phyloP scores from a whole-genome alignment of 2,113 vertebrate genomes.

The Dromas ardeola region DNA sequence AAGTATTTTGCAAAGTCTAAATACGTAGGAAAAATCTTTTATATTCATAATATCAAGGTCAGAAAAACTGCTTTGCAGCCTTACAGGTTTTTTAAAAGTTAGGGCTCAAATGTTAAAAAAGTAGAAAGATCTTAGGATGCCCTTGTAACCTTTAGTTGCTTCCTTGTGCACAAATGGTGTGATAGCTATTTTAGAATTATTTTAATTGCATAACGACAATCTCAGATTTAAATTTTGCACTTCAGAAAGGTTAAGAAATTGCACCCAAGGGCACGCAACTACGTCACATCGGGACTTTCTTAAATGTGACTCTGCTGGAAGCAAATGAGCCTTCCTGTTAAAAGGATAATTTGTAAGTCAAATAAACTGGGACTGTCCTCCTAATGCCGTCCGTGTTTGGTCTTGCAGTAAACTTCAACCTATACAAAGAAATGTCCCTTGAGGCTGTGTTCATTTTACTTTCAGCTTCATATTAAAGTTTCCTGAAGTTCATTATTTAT shows the following conservation, averaged over 20 bases:
- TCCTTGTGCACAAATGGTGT: background rate
- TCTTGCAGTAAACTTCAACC: background rate
- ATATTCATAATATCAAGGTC: background rate
- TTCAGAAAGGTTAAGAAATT: constrained; percentile 34
- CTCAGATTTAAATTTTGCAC: background rate
- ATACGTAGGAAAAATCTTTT: background rate
- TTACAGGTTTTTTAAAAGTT: background rate
- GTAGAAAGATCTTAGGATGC: background rate
- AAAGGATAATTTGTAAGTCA: constrained; percentile 35
- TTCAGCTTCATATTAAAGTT: background rate
- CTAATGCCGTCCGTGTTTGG: background rate
- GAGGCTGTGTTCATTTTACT: background rate
- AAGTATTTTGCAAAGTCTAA: background rate
- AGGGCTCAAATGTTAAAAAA: background rate
- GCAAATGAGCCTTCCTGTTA: background rate
- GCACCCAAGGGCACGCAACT: background rate
- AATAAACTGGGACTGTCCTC: background rate
- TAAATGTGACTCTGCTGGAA: background rate
- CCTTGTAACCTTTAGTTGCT: background rate
- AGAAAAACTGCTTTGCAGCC: background rate
- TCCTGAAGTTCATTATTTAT: background rate
- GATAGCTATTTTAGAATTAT: background rate
- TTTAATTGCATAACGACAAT: constrained; percentile 44
- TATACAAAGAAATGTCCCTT: background rate
- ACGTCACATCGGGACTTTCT: background rate